Base-by-base conservation (phyloP, 2,888 invertebrate genomes). In the Leptopterna dolabrata region DNA sequence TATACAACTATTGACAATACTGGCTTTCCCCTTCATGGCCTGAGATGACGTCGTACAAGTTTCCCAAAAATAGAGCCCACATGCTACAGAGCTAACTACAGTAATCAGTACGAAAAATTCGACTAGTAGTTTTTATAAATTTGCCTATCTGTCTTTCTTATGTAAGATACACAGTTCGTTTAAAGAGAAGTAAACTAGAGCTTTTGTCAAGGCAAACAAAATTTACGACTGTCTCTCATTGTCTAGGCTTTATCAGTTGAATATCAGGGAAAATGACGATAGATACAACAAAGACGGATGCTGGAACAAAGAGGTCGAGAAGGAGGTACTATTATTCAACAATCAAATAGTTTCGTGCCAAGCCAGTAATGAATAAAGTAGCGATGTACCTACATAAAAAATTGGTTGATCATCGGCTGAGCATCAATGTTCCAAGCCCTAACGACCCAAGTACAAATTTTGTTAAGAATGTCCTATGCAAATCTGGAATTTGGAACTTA, bases 21-120 rank as follows among this genome's bases (percentile, higher is more conserved):
- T 73, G 3, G 36, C 73, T 41, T 73, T 73, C 73, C 73, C 73
- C 73, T 73, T 73, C 73, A 63, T 63, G 63, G 27, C 24, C 19
- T 27, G 63, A 24, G 3, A 16, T 47, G 47, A 47, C 47, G 47
- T 24, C 24, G 24, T 24, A 63, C 63, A 13, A 63, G 4, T 13
- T 63, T 7, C 24, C 4, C n/a, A 24, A 13, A 11, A 63, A 63
- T 63, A 27, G 24, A 63, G 2, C 24, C 3, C 63, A 24, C 63
- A 73, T 73, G 73, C 73, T 73, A 16, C 36, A 73, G n/a, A 30
- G 19, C 1, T 73, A 73, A 73, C 36, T 36, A 63, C 1, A 7
- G 19, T 24, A 27, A 24, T 24, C 24, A 9, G 24, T 7, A 24
- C 1, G 63, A 19, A 24, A 24, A 24, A 19, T 11, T 63, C 27